Base-by-base conservation (phyloP, 2,797 vertebrate species). In the Heteromormyrus szaboi region DNA sequence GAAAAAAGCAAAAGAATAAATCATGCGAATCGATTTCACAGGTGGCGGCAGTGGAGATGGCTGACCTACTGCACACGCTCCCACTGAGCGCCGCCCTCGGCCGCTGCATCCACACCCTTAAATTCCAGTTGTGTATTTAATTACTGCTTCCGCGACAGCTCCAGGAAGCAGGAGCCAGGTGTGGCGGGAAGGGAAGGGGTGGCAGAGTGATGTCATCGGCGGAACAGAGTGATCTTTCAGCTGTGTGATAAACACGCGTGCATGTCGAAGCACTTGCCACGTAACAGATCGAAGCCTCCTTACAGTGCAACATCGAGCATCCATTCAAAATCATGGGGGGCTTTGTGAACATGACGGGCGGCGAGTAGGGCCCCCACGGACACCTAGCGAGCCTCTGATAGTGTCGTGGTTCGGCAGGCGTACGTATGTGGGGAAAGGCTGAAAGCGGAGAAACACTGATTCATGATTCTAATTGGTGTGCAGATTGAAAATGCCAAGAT, bases 321-420 rank as follows among this genome's bases (percentile, higher is more conserved):
- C 4, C 25, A 25, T 68, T 68, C 29, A 68, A 68, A 68, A 14
- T 68, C 4, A 72, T 11, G 65, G 65, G 65, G 29, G 12, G 14
- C 65, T 29, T 72, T 72, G 29, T 72, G 12, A 37, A 17, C 29
- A 14, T 4, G 37, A 2, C 19, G 3, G 72, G 41, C 29, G 6
- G 44, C 85, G 41, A 89, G 91, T 91, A 91, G 93, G 17, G 53
- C 85, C 51, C 3, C 17, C 33, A 59, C 46, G 6, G 46, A 6
- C 17, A 5, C 53, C 41, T 17, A 19, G 19, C 44, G 25, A 29
- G 5, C 33, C 14, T 88, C 11, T 48, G 48, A 37, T 72, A 48
- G 37, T 72, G 53, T 25, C 46, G 14, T n/a, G 12, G 54, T 9
- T 50, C 5, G 29, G 6, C 14, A 29, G 33, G 44, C 22, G 4